A percentile compares a stretch with the other conserved stretches of the same genome.
phyloP scores from a whole-genome alignment of 1,140 invertebrate species.

The Pararge aegeria region DNA sequence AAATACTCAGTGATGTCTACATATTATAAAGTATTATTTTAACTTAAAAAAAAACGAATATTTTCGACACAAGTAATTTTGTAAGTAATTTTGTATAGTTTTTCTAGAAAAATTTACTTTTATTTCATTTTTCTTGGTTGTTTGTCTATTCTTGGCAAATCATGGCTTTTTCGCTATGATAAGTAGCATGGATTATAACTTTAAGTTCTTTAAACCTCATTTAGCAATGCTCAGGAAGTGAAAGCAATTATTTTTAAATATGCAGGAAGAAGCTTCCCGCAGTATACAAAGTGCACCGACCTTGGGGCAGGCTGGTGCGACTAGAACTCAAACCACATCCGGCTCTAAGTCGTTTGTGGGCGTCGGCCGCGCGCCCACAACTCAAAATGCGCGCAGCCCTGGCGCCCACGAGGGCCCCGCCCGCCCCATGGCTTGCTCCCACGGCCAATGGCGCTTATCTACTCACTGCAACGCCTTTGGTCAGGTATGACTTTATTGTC shows the following conservation, averaged over 20 bases:
- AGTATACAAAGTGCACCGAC: conserved; percentile 90
- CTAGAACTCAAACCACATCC: conserved; percentile 94
- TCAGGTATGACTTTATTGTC: conserved; percentile 65
- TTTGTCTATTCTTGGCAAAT: no score
- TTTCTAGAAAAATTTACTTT: no score
- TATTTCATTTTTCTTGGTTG: no score
- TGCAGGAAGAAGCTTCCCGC: conserved; percentile 82
- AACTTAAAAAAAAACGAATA: no score
- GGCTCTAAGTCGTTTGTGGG: conserved; percentile 83
- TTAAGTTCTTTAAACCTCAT: no score
- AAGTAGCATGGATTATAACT: no score
- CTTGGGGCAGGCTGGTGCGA: conserved; percentile 81
- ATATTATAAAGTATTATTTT: no score
- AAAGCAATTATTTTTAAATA: neutral
- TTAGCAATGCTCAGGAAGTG: no score
- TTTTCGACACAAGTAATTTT: no score
- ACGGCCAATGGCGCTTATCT: conserved; percentile 86
- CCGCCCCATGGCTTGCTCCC: conserved; percentile 88
- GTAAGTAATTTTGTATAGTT: no score
- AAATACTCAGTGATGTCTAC: no score
- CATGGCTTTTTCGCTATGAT: no score
- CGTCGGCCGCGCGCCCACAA: conserved; percentile 82
- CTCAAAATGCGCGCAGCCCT: conserved; percentile 86
- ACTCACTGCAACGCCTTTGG: conserved; percentile 84
- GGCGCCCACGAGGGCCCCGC: conserved; percentile 85